A percentile compares a stretch with the other conserved stretches of the same genome.
phyloP scores from a whole-genome alignment of 23 tunicate species.

The Halocynthia aurantium region DNA sequence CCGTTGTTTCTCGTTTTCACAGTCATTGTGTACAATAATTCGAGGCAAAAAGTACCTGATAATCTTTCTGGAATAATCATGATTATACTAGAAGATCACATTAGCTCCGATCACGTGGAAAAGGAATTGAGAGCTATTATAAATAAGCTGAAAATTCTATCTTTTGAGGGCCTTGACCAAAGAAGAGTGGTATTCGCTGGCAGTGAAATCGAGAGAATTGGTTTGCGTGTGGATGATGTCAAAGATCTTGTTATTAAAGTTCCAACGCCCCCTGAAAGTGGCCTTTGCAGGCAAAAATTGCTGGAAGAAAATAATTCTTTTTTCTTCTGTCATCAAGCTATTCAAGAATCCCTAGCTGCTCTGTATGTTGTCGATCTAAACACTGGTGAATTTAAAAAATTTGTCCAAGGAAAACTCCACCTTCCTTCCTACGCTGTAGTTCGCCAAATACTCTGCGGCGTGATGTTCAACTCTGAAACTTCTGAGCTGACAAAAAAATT shows the following conservation, averaged over 20 bases:
- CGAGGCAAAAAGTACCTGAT: no score
- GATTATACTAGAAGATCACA: slow-evolving; percentile 1
- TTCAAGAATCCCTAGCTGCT: slow-evolving; percentile 9
- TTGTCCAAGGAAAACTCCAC: background rate
- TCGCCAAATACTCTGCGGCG: slow-evolving; percentile 4
- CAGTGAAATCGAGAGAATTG: background rate
- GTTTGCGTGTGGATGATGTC: slow-evolving; percentile 1
- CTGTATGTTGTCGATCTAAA: background rate
- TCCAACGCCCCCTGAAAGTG: background rate
- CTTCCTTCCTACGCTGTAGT: background rate
- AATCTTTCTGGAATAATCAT: slow-evolving; percentile 16
- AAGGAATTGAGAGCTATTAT: background rate
- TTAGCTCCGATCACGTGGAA: background rate
- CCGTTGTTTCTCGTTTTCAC: slow-evolving; percentile 15
- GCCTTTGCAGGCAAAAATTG: background rate
- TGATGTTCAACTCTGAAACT: slow-evolving; percentile 8
- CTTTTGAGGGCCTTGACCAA: background rate
- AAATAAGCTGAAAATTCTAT: slow-evolving; percentile 5
- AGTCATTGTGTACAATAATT: slow-evolving; percentile 1
- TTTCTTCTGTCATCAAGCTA: slow-evolving; percentile 5
- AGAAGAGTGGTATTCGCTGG: background rate
- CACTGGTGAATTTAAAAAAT: background rate
- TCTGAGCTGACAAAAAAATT: background rate
- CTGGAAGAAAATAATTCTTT: background rate
- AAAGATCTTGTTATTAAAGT: slow-evolving; percentile 7